A percentile compares a stretch with the other conserved stretches of the same genome.
Conservation (phyloP, 2,888 invertebrate genomes). For the Orgyia antiqua region DNA sequence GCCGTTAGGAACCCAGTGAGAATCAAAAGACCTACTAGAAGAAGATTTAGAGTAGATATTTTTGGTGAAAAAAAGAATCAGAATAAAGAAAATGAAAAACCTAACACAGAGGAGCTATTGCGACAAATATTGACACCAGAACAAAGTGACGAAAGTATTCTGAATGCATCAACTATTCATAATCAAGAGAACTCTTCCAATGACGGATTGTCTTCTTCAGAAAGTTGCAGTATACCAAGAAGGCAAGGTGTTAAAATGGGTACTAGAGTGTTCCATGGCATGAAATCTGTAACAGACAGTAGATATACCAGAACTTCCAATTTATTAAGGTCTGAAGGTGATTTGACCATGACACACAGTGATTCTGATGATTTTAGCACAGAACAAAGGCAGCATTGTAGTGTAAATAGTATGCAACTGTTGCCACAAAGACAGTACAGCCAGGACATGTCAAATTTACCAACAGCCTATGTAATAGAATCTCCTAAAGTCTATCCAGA, state of each 20-base stretch:
- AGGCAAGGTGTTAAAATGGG: constrained; percentile 87
- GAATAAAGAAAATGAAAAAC: constrained; percentile 85
- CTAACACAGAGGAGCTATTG: constrained; percentile 65
- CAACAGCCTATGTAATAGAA: constrained; percentile 73
- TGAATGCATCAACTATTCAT: constrained; percentile 33
- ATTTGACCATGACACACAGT: constrained; percentile 60
- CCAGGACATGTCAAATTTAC: constrained; percentile 41
- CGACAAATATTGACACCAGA: constrained; percentile 58
- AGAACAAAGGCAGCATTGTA: constrained; percentile 70
- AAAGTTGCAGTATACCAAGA: constrained; percentile 71
- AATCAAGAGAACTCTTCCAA: constrained; percentile 57
- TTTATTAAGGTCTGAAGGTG: constrained; percentile 52
- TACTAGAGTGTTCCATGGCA: constrained; percentile 80
- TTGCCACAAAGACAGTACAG: constrained; percentile 66
- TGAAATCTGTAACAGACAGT: constrained; percentile 44
- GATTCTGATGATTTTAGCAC: constrained; percentile 68
- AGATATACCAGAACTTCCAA: constrained; percentile 42
- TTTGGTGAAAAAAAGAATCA: constrained; percentile 74
- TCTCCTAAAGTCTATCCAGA: constrained; percentile 72
- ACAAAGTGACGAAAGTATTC: constrained; percentile 41
- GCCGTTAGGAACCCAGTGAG: constrained; percentile 67
- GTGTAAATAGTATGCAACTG: constrained; percentile 69
- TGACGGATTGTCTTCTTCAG: constrained; percentile 69
- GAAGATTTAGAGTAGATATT: constrained; percentile 71
- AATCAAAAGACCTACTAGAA: constrained; percentile 61